Conservation (phyloP, 2,888 invertebrate species). For the Acanthacorydalis orientalis region DNA sequence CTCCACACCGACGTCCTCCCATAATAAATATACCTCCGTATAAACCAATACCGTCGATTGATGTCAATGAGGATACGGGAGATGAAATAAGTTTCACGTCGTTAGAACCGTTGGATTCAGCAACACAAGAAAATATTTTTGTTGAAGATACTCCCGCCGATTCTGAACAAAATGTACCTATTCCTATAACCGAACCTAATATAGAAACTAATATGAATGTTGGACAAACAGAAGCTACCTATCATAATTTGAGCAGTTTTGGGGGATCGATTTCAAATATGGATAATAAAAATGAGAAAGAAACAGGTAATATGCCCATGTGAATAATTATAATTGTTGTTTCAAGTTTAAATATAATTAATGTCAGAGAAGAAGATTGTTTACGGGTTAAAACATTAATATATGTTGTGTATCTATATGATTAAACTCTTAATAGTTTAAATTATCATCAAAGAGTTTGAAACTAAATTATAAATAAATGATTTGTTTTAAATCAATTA, state of each 20-base stretch:
- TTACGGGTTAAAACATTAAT: no score
- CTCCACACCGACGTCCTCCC: conserved; percentile 34
- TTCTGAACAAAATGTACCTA: neutral
- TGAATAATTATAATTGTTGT: no score
- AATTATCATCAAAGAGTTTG: no score
- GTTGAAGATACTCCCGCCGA: neutral
- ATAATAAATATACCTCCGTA: conserved; percentile 33
- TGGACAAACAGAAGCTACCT: conserved; percentile 5
- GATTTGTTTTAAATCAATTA: no score
- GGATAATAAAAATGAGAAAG: neutral
- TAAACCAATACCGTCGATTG: conserved; percentile 38
- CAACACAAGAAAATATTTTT: neutral
- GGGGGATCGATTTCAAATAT: neutral
- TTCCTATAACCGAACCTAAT: neutral
- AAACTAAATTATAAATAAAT: no score
- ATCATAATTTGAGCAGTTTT: conserved; percentile 1
- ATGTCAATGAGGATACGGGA: conserved; percentile 15
- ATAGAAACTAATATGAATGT: neutral
- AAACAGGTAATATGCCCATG: neutral
- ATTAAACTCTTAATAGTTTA: no score
- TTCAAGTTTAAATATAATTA: no score
- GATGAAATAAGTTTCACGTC: conserved; percentile 23
- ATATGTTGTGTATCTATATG: no score
- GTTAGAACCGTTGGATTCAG: conserved; percentile 16
- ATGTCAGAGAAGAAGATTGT: no score